Evolutionary conservation across 2,113 vertebrate species (phyloP), one percentile per base, ranked within the genome.

Genomic region (Triplophysa tibetana): DNA sequence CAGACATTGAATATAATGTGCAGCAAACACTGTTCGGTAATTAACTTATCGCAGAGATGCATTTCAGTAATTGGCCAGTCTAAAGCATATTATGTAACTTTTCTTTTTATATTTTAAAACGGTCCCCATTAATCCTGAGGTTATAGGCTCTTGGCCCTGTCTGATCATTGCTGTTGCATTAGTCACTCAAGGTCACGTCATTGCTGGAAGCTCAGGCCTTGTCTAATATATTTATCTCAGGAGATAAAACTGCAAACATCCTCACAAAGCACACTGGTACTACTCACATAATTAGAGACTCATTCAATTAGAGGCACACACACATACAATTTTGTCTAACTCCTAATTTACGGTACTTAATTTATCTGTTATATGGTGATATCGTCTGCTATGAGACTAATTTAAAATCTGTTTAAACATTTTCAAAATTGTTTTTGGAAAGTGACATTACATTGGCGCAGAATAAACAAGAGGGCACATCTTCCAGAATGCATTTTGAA

Each of bases 121-220:
- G 85, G 82, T 78, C 38, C 52, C 63, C 69, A 81, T 88, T 86
- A 81, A 77, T 82, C 82, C 81, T 79, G 43, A 56, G 81, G 85
- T 84, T 81, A 82, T 79, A 82, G 67, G 89, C 86, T 85, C 24
- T 33, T 52, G 83, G 86, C 86, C 81, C 45, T 50, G 79, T 87
- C 70, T 33, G 78, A 85, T 88, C 86, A 90, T 88, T 83, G 84
- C 79, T 76, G 77, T 84, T 78, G 67, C 80, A 83, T 91, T 90
- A 87, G 87, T 88, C 89, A 91, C 72, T 89, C 88, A 90, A 91
- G 88, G 90, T 90, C 89, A 81, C 82, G 88, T 89, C 88, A 86
- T 89, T 87, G 89, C 91, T 87, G 64, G 70, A 41, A 92, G 90
- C 87, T 66, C 83, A 60, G 79, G 82, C 82, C 89, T 81, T 90